phyloP scores from a whole-genome alignment of 2,888 invertebrate species.

The Nasonia oneida region DNA sequence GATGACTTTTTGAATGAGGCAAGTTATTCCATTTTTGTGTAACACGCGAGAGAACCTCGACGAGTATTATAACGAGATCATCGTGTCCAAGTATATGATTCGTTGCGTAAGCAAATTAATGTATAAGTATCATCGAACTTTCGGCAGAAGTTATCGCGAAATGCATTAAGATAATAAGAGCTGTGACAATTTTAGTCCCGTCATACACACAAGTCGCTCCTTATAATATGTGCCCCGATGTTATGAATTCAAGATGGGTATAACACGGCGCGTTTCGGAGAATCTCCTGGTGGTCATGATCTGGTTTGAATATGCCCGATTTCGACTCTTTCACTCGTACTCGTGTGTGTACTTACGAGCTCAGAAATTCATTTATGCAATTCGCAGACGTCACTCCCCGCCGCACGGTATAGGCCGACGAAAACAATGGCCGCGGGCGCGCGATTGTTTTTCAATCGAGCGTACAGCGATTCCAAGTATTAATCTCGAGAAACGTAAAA shows the following conservation, averaged over 20 bases:
- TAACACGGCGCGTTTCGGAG: neutral
- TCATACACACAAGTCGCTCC: neutral
- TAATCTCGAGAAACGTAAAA: too few relatives aligned
- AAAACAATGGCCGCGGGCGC: too few relatives aligned
- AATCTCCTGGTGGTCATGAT: neutral
- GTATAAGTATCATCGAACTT: neutral
- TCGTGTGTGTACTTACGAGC: neutral
- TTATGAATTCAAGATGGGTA: neutral
- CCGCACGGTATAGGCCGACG: too few relatives aligned
- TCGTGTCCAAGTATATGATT: neutral
- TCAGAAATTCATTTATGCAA: neutral
- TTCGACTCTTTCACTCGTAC: neutral
- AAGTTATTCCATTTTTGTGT: neutral
- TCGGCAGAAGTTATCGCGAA: constrained; percentile 1
- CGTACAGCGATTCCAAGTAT: too few relatives aligned
- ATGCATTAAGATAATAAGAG: constrained; percentile 26
- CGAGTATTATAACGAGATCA: neutral
- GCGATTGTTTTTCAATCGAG: neutral
- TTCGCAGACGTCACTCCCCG: neutral
- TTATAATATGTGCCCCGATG: neutral
- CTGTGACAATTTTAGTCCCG: neutral
- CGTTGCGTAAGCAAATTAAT: constrained; percentile 1
- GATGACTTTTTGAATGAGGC: neutral
- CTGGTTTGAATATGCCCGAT: neutral
- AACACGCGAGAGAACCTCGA: neutral